Conservation (phyloP, 2,113 vertebrate species). For the Motacilla tschutschensis region DNA sequence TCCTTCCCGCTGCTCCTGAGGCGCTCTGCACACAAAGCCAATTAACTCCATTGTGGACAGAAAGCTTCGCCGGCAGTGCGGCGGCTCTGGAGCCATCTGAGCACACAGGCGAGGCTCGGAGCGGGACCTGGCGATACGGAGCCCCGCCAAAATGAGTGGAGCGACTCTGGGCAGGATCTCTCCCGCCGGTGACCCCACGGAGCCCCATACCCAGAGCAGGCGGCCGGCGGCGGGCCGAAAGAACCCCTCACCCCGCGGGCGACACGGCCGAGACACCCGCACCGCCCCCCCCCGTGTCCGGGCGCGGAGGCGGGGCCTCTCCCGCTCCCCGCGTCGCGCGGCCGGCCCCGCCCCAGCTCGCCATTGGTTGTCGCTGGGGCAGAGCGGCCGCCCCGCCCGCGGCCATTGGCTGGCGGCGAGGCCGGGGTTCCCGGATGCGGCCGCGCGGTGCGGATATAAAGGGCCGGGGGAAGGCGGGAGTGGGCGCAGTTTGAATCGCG, state of each 20-base stretch:
- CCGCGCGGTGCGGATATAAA: slow-evolving; percentile 73
- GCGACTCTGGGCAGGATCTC: too few species aligned
- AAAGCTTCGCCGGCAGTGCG: neutral
- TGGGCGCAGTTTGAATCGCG: slow-evolving; percentile 76
- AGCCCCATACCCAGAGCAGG: rapidly evolving
- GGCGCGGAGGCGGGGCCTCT: neutral
- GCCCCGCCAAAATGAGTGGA: rapidly evolving
- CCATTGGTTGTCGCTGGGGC: slow-evolving; percentile 55
- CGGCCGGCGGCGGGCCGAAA: too few species aligned
- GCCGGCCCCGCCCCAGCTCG: neutral
- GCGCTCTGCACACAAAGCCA: neutral
- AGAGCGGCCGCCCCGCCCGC: neutral
- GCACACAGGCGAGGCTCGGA: neutral
- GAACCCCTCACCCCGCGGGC: rapidly evolving
- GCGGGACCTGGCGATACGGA: neutral
- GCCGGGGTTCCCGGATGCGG: slow-evolving; percentile 70
- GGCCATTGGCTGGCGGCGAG: slow-evolving; percentile 54
- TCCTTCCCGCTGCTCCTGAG: neutral
- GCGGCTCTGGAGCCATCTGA: rapidly evolving
- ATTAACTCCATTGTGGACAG: neutral
- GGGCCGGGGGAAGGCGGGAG: slow-evolving; percentile 75
- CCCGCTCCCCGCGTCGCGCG: rapidly evolving
- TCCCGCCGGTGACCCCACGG: rapidly evolving
- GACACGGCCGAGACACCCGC: rapidly evolving
- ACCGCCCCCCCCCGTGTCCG: rapidly evolving